Evolutionary conservation across 2,888 invertebrate genomes (phyloP), one percentile per base, ranked within the genome.

Genomic region (Leptopilina myrica): DNA sequence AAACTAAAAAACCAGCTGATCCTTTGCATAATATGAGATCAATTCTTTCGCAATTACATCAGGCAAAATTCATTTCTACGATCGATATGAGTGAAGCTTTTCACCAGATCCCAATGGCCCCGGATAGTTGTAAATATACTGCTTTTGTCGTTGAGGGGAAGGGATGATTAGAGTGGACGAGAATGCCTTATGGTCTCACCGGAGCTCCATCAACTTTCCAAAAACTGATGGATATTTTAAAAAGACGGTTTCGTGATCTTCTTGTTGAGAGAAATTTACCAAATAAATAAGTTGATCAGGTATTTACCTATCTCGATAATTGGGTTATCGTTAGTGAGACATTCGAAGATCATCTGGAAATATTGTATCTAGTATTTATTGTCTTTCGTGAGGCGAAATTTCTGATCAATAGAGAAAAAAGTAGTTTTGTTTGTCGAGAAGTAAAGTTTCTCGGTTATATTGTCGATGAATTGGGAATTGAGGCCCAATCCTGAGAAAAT

Each of bases 281-380:
- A 33, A 33, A 33, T 33, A 33, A 33, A 33, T 33, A 3, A 3
- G 33, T 33, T 5, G 33, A 33, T 33, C 33, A 33, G 33, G 79
- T 79, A 7, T 83, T 81, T 33, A 64, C 73, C 0, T 83, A 83
- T 76, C 49, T 83, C 0, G 82, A 83, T 46, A 80, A 83, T 49
- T 83, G 80, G 80, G 78, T 81, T 4, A 67, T 82, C 4, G 80
- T 83, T 0, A 79, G 81, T 59, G 56, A 82, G 26, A 43, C 62
- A 7, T 40, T 83, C 0, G 80, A 82, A 1, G 76, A 80, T 26
- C 81, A 80, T 46, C 33, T 78, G 1, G 1, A 64, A 2, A 20
- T 78, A 6, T 75, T 81, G 66, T 79, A 66, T 4, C 11, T 79
- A 0, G 20, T 82, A 2, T 80, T 81, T n/a, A 49, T 80, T 20